These are phyloP conservation scores for Heterotilapia buettikoferi DNA, from an alignment of 2,113 vertebrate species.

Conservation along the genomic window DNA sequence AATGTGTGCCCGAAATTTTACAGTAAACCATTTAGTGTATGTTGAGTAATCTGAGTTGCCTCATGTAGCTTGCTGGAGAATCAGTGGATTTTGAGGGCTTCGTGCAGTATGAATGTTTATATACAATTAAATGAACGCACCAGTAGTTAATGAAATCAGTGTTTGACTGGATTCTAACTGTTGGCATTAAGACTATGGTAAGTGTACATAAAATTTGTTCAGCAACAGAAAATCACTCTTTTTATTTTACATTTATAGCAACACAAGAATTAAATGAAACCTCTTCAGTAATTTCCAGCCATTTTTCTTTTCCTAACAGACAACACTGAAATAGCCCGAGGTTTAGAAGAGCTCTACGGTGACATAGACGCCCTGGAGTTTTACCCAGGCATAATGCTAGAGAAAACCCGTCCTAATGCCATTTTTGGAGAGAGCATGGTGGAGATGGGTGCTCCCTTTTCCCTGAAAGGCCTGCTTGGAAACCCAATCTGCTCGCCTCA, in stretches of 20 bases:
- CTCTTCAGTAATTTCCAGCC: not conserved
- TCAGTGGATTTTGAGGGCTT: not conserved
- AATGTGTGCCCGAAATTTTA: not conserved
- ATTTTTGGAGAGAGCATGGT: slow-evolving; percentile 98
- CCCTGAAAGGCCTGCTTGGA: slow-evolving; percentile 92
- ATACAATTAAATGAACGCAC: not conserved
- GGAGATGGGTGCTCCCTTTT: slow-evolving; percentile 93
- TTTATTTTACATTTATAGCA: not conserved
- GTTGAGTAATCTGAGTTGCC: not conserved
- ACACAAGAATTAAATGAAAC: not conserved
- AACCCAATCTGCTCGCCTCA: slow-evolving; percentile 93
- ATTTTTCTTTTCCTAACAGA: slow-evolving; percentile 61
- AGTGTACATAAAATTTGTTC: not conserved
- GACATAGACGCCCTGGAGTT: slow-evolving; percentile 92
- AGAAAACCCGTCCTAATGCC: slow-evolving; percentile 72
- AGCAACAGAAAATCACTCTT: not conserved
- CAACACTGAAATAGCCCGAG: slow-evolving; percentile 75
- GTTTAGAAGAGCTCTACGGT: slow-evolving; percentile 84
- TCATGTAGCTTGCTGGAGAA: not conserved
- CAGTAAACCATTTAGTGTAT: not conserved
- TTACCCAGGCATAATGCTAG: slow-evolving; percentile 82
- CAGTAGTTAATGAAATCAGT: not conserved
- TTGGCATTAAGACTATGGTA: not conserved
- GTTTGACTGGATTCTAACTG: not conserved
- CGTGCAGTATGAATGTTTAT: not conserved